Conservation (phyloP, 2,113 vertebrate species). For the Cepphus grylle region DNA sequence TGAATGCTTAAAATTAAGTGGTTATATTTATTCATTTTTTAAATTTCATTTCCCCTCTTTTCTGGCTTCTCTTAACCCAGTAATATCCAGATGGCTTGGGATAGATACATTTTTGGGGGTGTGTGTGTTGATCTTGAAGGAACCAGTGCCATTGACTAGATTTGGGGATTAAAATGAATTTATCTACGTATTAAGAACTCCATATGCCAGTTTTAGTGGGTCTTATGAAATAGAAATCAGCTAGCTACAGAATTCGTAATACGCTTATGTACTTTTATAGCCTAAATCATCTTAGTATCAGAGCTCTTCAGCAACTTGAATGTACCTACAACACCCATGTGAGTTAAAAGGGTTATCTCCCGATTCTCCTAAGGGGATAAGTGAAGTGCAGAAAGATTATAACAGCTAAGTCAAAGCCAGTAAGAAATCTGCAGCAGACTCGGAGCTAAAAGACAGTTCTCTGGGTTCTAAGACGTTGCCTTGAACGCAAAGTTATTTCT, state of each 20-base stretch:
- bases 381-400: slow-evolving; percentile 9
- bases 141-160: background rate
- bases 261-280: slow-evolving; percentile 12
- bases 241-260: slow-evolving; percentile 29
- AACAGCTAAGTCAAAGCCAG: background rate
- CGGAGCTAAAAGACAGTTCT: background rate
- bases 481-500: background rate
- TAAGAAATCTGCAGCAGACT: background rate
- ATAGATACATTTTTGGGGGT: background rate
- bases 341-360: slow-evolving; percentile 38
- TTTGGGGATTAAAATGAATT: slow-evolving; percentile 39
- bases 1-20: background rate
- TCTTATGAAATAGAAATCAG: slow-evolving; percentile 17
- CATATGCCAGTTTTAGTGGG: background rate
- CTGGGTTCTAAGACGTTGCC: background rate
- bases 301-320: slow-evolving; percentile 37
- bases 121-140: background rate
- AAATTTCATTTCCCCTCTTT: background rate
- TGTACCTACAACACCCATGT: background rate
- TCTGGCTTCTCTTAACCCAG: background rate
- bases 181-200: slow-evolving; percentile 23
- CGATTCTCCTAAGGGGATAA: slow-evolving; percentile 9
- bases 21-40: background rate
- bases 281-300: slow-evolving; percentile 33
- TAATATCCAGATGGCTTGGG: background rate